These are phyloP conservation scores for Nephotettix cincticeps DNA, from an alignment of 1,140 invertebrate species.

Conservation along the genomic window DNA sequence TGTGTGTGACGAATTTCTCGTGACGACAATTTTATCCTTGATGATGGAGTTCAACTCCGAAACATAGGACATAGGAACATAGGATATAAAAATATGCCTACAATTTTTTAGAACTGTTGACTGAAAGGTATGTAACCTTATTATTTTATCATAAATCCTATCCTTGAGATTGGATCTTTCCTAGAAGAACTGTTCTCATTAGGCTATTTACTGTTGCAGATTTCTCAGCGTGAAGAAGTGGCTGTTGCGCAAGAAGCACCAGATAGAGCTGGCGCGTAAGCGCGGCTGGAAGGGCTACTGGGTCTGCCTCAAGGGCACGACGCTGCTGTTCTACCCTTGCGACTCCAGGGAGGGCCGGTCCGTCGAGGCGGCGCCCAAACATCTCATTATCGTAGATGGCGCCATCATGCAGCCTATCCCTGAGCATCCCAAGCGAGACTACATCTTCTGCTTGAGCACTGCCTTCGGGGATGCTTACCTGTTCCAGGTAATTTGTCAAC, in stretches of 20 bases:
- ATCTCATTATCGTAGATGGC: conserved; percentile 95
- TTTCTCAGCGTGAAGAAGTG: conserved; percentile 98
- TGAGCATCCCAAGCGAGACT: conserved; percentile 96
- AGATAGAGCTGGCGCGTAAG: conserved; percentile 92
- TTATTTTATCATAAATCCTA: no score
- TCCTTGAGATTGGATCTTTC: no score
- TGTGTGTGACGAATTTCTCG: no score
- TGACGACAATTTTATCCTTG: no score
- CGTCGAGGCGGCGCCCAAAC: conserved; percentile 89
- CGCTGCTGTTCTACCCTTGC: conserved; percentile 94
- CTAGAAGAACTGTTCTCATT: no score
- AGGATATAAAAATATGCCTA: no score
- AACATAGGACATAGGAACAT: no score
- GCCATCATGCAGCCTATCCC: conserved; percentile 98
- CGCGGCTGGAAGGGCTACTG: conserved; percentile 98
- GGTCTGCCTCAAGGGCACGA: conserved; percentile 97
- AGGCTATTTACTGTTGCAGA: conserved; percentile 63
- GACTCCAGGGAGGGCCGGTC: conserved; percentile 88
- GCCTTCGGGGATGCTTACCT: conserved; percentile 97
- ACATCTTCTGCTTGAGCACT: conserved; percentile 97
- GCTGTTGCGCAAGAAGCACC: conserved; percentile 94
- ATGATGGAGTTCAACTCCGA: no score
- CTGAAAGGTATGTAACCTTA: no score
- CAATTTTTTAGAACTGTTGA: no score
- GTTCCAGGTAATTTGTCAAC: conserved; percentile 89